Percentiles rank a stretch among this genome's conserved stretches.
phyloP scores from a whole-genome alignment of 30 jellyfish, hydroid and myxozoan genomes.

The Turritopsis dohrnii region DNA sequence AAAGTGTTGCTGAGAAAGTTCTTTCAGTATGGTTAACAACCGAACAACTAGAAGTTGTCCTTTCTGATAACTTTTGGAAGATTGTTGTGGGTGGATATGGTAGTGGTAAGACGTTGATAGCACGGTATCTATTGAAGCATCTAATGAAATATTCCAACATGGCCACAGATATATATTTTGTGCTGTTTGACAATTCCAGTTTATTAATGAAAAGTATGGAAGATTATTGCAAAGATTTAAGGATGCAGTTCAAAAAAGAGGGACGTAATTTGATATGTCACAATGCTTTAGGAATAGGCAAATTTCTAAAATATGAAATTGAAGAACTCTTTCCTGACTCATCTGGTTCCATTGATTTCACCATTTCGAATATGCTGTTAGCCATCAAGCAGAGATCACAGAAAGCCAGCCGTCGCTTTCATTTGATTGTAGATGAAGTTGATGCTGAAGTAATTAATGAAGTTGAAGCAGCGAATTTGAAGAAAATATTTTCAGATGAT shows the following conservation, averaged over 20 bases:
- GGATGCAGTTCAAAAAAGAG: too few relatives aligned
- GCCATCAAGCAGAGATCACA: not conserved
- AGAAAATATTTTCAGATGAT: not conserved
- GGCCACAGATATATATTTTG: not conserved
- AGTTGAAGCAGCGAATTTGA: not conserved
- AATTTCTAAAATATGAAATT: not conserved
- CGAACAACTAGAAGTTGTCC: not conserved
- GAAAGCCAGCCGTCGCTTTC: not conserved
- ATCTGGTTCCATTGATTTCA: not conserved
- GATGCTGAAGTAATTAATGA: not conserved
- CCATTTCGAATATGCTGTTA: not conserved
- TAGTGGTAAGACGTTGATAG: not conserved
- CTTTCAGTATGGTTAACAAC: not conserved
- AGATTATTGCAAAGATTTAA: not conserved
- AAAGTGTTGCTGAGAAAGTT: not conserved
- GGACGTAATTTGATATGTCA: not conserved
- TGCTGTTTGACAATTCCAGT: not conserved
- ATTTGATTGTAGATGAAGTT: not conserved
- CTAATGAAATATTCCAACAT: not conserved
- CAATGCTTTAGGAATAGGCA: not conserved
- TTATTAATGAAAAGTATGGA: not conserved
- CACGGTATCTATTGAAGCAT: not conserved
- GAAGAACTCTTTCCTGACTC: not conserved
- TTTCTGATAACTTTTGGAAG: not conserved
- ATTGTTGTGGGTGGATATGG: not conserved